A percentile compares a stretch with the other conserved stretches of the same genome.
phyloP scores from a whole-genome alignment of 2,113 vertebrate species.

The Callopanchax toddi region DNA sequence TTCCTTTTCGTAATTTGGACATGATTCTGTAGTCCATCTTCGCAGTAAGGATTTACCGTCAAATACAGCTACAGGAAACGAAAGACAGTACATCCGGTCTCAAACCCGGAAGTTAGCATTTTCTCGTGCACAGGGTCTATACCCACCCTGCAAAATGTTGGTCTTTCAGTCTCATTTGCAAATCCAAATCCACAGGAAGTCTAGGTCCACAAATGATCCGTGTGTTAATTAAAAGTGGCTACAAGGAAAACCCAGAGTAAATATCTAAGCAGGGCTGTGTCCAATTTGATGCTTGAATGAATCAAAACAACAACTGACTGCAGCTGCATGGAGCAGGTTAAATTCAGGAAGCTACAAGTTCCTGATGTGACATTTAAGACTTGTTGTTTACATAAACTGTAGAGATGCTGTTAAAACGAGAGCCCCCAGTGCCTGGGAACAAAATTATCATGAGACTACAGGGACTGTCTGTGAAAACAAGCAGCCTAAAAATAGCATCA shows the following conservation, averaged over 20 bases:
- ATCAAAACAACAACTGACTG: neutral
- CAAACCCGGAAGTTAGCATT: too few relatives aligned
- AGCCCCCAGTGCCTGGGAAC: constrained; percentile 6
- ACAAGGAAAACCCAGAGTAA: neutral
- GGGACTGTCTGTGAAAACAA: constrained; percentile 35
- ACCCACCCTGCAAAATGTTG: neutral
- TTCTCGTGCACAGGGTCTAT: too few relatives aligned
- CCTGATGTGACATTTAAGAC: neutral
- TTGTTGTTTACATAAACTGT: neutral
- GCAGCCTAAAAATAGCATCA: constrained; percentile 55
- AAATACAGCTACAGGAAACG: too few relatives aligned
- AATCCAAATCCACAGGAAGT: constrained; percentile 1
- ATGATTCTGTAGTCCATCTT: too few relatives aligned
- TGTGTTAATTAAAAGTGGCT: too few relatives aligned
- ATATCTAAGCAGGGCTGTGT: neutral
- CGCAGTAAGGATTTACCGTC: too few relatives aligned
- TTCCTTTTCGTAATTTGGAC: too few relatives aligned
- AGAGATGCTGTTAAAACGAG: constrained; percentile 12
- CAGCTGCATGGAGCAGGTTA: neutral
- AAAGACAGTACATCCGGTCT: too few relatives aligned
- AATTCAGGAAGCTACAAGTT: constrained; percentile 4
- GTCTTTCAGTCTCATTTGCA: neutral
- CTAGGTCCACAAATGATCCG: neutral
- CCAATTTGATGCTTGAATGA: neutral
- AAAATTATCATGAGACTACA: constrained; percentile 15